Base-by-base conservation (phyloP, 2,888 invertebrate genomes). In the Chrysina gloriosa region DNA sequence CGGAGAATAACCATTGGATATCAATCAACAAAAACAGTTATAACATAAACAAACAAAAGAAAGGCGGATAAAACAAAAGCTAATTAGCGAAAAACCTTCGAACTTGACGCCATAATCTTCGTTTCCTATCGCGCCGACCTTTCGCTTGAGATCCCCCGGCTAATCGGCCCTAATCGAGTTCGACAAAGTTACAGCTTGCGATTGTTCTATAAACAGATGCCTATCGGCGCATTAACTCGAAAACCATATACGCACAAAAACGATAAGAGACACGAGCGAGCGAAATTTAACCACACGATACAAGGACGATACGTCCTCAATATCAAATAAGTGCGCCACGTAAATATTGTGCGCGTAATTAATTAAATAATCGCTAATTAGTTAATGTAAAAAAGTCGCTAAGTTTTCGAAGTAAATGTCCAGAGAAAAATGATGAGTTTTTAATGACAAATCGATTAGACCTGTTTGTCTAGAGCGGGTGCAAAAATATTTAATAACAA, bases 161-260 rank as follows among this genome's bases (percentile, higher is more conserved):
- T 52, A 52, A 52, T 52, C 52, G 31, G 31, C 52, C 52, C 31
- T 52, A 34, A 52, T 52, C 29, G 31, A 52, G 9, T 1, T 11
- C 9, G 31, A 29, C 29, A 9, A 52, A 52, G 19, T 52, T 52
- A 52, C 52, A 9, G 16, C 31, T 31, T 14, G 19, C 7, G 52
- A 31, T 52, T 52, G 31, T 52, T 31, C 31, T 52, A 52, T 31
- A 52, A 52, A 52, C 52, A 29, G 52, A 52, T 52, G 52, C 52
- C 52, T 52, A 52, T 52, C 52, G 31, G 19, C 52, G 52, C 52
- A 31, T 52, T 29, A 31, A 52, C 29, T 31, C 16, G 16, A 52
- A 52, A 52, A 52, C 52, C 31, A 31, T 19, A 52, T 52, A 52
- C 52, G 52, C 52, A 52, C 52, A 29, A 25, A 31, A 3, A 39